Percentiles rank a stretch among this genome's conserved stretches.
Conservation (phyloP, 2,797 vertebrate species). For the Helarctos malayanus region DNA sequence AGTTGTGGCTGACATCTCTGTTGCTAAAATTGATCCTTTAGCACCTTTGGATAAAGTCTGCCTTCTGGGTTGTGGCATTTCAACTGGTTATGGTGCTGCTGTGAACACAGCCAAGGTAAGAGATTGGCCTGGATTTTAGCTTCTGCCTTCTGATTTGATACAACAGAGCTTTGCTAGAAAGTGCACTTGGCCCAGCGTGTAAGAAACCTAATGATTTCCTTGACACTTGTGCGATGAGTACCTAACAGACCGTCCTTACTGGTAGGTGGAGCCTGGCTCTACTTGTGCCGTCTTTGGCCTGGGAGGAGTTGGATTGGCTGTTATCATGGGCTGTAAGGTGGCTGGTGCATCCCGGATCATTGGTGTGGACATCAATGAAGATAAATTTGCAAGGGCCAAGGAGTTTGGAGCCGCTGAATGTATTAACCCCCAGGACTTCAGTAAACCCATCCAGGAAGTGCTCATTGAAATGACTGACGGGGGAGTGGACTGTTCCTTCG, state of each 20-base stretch:
- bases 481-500: slow-evolving; percentile 96
- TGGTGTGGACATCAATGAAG: slow-evolving; percentile 94
- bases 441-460: slow-evolving; percentile 93
- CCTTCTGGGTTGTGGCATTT: slow-evolving; percentile 97
- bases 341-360: slow-evolving; percentile 96
- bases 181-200: not conserved
- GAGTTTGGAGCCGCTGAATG: slow-evolving; percentile 96
- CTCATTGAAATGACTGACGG: slow-evolving; percentile 94
- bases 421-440: slow-evolving; percentile 94
- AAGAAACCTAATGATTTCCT: not conserved
- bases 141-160: not conserved
- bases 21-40: slow-evolving; percentile 94
- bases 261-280: slow-evolving; percentile 95
- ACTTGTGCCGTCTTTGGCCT: slow-evolving; percentile 96
- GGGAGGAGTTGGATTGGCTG: slow-evolving; percentile 96
- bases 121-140: not conserved
- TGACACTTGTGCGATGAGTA: not conserved
- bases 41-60: slow-evolving; percentile 98
- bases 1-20: slow-evolving; percentile 97
- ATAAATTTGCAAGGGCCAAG: slow-evolving; percentile 94
- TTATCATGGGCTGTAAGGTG: slow-evolving; percentile 96
- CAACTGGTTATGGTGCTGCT: slow-evolving; percentile 97
- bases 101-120: slow-evolving; percentile 97
- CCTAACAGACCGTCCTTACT: slow-evolving; percentile 7
- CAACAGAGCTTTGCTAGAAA: not conserved